phyloP scores from a whole-genome alignment of 2,113 vertebrate genomes.

The Riparia riparia region DNA sequence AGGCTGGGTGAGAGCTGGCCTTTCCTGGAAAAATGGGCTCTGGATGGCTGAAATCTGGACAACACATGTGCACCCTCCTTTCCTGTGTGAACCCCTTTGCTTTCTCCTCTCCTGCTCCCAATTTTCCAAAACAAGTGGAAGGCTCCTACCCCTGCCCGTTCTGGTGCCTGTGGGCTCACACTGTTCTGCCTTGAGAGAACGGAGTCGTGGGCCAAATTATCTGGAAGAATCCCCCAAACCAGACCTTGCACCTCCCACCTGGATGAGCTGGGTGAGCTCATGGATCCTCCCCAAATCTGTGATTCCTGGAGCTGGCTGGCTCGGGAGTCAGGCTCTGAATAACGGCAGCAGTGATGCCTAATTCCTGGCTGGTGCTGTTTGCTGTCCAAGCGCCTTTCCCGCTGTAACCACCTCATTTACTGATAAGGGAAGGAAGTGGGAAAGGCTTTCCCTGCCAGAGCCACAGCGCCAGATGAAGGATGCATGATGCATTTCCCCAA shows the following conservation, averaged over 20 bases:
- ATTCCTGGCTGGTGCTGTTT: rapidly evolving
- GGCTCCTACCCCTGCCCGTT: not conserved
- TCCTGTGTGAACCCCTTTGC: not conserved
- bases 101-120: not conserved
- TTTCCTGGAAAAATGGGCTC: not conserved
- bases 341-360: not conserved
- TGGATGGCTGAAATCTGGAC: not conserved
- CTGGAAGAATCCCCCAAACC: not conserved
- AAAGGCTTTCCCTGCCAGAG: not conserved
- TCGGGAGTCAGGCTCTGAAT: not conserved
- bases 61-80: not conserved
- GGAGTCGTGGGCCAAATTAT: rapidly evolving
- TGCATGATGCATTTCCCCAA: not conserved
- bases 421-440: not conserved
- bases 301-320: not conserved
- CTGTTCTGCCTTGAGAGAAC: rapidly evolving
- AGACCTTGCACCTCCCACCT: rapidly evolving
- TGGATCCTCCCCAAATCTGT: rapidly evolving
- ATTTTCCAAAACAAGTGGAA: not conserved
- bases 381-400: not conserved
- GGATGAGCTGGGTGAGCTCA: rapidly evolving
- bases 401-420: not conserved
- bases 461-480: not conserved
- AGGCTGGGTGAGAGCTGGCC: not conserved
- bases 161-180: not conserved